Conservation (phyloP, 2,888 invertebrate species). For the Lochmaea capreae region DNA sequence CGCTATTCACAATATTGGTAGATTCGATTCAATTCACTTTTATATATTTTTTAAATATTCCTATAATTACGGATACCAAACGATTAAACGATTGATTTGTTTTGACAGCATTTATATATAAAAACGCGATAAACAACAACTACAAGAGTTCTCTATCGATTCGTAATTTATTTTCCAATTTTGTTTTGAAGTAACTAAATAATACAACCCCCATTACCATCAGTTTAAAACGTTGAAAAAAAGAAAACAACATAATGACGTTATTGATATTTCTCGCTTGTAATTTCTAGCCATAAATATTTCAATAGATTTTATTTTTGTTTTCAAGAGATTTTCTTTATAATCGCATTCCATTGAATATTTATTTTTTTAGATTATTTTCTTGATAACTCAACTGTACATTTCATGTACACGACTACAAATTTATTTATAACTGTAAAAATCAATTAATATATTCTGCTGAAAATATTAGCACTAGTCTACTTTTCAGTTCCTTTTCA, state of each 20-base stretch:
- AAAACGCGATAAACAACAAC: not conserved
- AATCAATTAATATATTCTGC: too few relatives aligned
- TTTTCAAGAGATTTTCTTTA: conserved; percentile 50
- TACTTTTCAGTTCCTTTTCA: too few relatives aligned
- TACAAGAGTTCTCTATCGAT: conserved; percentile 13
- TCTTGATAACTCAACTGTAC: too few relatives aligned
- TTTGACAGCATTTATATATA: not conserved
- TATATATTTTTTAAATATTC: too few relatives aligned
- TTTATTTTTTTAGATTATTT: conserved; percentile 9
- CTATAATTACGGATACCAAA: too few relatives aligned
- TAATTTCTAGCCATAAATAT: conserved; percentile 58
- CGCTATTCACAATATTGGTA: too few relatives aligned
- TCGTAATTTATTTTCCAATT: conserved; percentile 25
- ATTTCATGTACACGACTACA: too few relatives aligned
- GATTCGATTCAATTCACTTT: too few relatives aligned
- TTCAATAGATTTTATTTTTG: conserved; percentile 58
- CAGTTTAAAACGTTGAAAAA: conserved; percentile 49
- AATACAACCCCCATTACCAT: conserved; percentile 22
- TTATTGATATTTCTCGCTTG: conserved; percentile 58
- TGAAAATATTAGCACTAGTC: too few relatives aligned
- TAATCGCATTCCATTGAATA: conserved; percentile 26
- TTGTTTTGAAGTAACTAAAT: conserved; percentile 22
- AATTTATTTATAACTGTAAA: too few relatives aligned
- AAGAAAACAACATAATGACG: conserved; percentile 46
- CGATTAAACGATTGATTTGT: not conserved